Evolutionary conservation across 2,888 invertebrate genomes (phyloP).

Genomic region (Blera fallax): DNA sequence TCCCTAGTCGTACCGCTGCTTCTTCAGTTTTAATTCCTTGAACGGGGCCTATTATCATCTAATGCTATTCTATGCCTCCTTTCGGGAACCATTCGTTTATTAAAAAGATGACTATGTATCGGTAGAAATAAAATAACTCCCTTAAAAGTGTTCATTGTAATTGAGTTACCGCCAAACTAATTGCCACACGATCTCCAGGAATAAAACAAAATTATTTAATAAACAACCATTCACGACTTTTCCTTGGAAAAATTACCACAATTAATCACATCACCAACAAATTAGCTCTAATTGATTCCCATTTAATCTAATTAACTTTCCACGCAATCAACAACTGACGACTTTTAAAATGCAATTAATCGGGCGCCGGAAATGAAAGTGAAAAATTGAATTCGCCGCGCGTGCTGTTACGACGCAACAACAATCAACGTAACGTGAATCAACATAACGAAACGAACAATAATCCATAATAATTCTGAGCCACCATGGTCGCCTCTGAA

Average conservation of each 20-base stretch:
- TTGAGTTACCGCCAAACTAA: not conserved
- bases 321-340: constrained; percentile 20
- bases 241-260: not conserved
- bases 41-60: too few relatives aligned
- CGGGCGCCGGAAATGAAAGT: constrained; percentile 10
- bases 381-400: constrained; percentile 25
- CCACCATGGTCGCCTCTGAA: not conserved
- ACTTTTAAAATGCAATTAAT: constrained; percentile 29
- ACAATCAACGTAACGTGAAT: not conserved
- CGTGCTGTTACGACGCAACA: not conserved
- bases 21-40: too few relatives aligned
- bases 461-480: constrained; percentile 36
- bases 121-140: not conserved
- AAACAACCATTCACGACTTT: not conserved
- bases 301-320: constrained; percentile 22
- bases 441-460: not conserved
- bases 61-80: too few relatives aligned
- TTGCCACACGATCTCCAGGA: not conserved
- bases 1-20: too few relatives aligned
- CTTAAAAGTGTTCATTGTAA: not conserved
- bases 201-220: not conserved
- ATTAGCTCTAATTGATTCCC: not conserved
- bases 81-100: too few relatives aligned
- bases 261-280: constrained; percentile 15
- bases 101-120: too few relatives aligned